Percentiles rank a stretch among this genome's conserved stretches.
phyloP scores from a whole-genome alignment of 2,888 invertebrate genomes.

The Papilio protenor region DNA sequence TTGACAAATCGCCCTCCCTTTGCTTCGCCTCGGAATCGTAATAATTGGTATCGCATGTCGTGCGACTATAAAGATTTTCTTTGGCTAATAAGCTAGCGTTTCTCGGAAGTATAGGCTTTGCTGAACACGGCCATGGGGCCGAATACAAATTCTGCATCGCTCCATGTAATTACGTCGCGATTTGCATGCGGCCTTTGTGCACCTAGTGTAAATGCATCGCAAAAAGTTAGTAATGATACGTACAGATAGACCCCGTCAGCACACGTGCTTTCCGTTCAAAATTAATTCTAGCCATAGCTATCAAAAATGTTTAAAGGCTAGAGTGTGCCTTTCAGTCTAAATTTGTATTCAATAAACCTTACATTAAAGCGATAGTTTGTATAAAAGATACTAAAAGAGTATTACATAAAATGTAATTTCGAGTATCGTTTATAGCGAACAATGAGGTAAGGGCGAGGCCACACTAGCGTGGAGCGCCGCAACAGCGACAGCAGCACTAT shows the following conservation, averaged over 20 bases:
- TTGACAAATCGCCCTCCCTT: constrained; percentile 76
- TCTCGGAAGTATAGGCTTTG: constrained; percentile 50
- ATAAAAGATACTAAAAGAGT: neutral
- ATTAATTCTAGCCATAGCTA: neutral
- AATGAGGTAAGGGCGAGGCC: constrained; percentile 42
- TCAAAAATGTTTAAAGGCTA: constrained; percentile 20
- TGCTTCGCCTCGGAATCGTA: constrained; percentile 48
- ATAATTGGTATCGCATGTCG: constrained; percentile 54
- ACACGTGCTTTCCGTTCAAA: neutral
- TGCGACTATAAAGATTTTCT: constrained; percentile 52
- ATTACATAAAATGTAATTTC: neutral
- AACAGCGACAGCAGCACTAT: constrained; percentile 45
- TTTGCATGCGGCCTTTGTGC: constrained; percentile 36
- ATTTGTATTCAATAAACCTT: constrained; percentile 3
- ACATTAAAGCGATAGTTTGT: neutral
- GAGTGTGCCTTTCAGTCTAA: neutral
- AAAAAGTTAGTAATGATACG: constrained; percentile 35
- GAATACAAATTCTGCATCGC: constrained; percentile 50
- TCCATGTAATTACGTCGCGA: constrained; percentile 46
- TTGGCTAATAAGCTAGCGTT: constrained; percentile 51
- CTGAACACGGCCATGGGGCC: constrained; percentile 44
- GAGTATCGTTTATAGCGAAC: constrained; percentile 34
- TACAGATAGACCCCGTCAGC: constrained; percentile 30
- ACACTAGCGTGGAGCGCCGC: constrained; percentile 44
- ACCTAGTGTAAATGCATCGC: constrained; percentile 8